phyloP scores from a whole-genome alignment of 2,113 vertebrate genomes.

The Vulpes lagopus region DNA sequence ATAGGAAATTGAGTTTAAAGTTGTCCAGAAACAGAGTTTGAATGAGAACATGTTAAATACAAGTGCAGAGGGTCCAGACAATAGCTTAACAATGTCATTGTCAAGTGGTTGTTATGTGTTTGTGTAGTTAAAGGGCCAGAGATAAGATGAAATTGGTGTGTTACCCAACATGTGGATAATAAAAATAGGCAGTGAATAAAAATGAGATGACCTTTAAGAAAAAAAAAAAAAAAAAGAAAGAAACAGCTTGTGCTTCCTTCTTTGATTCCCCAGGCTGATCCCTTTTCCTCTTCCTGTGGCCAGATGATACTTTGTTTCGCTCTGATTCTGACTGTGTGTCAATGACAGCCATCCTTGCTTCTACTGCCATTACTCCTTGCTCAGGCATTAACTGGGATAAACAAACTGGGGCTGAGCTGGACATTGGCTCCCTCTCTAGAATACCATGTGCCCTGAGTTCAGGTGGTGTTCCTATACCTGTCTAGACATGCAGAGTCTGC shows the following conservation, averaged over 20 bases:
- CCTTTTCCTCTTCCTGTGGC: background rate
- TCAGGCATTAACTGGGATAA: background rate
- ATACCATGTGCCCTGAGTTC: background rate
- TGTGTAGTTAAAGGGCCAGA: background rate
- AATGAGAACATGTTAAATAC: background rate
- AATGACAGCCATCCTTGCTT: background rate
- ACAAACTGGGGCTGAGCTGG: background rate
- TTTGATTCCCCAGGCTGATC: background rate
- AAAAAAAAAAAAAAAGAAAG: background rate
- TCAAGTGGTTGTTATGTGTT: background rate
- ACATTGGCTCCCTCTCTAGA: background rate
- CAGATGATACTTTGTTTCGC: background rate
- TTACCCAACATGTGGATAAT: background rate
- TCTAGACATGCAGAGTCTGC: background rate
- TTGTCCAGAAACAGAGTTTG: background rate
- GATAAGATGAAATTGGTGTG: background rate
- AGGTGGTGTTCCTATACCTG: background rate
- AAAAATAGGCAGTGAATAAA: background rate
- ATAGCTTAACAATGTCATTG: background rate
- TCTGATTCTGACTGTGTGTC: background rate
- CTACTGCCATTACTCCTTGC: background rate
- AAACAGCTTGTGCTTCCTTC: background rate
- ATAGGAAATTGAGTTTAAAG: background rate
- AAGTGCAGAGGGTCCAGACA: background rate
- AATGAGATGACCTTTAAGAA: background rate